Conservation (phyloP, 1,140 invertebrate genomes). For the Nixonia krombeini region DNA sequence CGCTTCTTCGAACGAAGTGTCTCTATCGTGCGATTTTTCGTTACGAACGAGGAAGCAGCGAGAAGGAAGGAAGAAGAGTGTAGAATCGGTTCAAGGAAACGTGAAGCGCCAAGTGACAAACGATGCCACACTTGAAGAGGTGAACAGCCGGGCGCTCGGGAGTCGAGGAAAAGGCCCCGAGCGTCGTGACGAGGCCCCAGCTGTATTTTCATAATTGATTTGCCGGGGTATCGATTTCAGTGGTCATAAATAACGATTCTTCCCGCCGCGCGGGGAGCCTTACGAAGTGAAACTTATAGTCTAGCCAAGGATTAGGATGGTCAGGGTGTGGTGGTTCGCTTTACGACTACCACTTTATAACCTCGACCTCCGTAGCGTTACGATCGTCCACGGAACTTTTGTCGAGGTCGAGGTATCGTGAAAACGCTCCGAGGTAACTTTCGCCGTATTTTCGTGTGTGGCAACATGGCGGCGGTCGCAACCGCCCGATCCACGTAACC, state of each 20-base stretch:
- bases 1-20: too few species aligned
- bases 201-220: slow-evolving; percentile 62
- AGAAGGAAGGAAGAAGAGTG: too few species aligned
- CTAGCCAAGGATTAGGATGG: slow-evolving; percentile 47
- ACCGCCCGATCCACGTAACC: too few species aligned
- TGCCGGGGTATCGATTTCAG: slow-evolving; percentile 64
- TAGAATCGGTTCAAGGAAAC: too few species aligned
- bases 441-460: too few species aligned
- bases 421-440: too few species aligned
- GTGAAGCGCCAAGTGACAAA: slow-evolving; percentile 18
- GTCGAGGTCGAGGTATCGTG: too few species aligned
- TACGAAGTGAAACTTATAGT: slow-evolving; percentile 40
- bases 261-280: slow-evolving; percentile 48
- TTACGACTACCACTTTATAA: slow-evolving; percentile 28
- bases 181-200: slow-evolving; percentile 16
- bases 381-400: too few species aligned
- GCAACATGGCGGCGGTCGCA: too few species aligned
- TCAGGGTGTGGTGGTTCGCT: slow-evolving; percentile 24
- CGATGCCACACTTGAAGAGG: slow-evolving; percentile 29
- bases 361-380: too few species aligned
- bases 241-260: slow-evolving; percentile 62
- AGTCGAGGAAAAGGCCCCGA: slow-evolving; percentile 21
- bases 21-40: too few species aligned
- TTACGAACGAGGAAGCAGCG: too few species aligned
- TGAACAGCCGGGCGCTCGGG: slow-evolving; percentile 1